phyloP scores from a whole-genome alignment of 2,113 vertebrate species.

The Cyprinodon tularosa region DNA sequence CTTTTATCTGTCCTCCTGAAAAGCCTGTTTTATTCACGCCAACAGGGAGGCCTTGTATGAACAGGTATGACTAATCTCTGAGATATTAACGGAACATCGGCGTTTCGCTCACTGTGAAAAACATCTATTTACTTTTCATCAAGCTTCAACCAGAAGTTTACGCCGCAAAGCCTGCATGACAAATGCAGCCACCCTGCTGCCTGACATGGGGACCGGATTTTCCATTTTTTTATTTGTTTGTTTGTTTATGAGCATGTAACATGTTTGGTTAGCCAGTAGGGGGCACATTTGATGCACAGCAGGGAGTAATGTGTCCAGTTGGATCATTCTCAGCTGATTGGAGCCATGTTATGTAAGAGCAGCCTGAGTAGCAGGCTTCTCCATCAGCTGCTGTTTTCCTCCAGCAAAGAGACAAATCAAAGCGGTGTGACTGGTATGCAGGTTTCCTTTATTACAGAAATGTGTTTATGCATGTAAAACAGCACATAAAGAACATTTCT shows the following conservation, averaged over 20 bases:
- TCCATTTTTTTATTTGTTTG: neutral
- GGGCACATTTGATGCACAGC: slow-evolving; percentile 64
- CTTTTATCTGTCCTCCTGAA: slow-evolving; percentile 53
- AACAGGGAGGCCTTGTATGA: slow-evolving; percentile 43
- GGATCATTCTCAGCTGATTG: slow-evolving; percentile 18
- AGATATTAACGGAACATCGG: slow-evolving; percentile 34
- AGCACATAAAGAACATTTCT: slow-evolving; percentile 66
- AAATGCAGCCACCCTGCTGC: slow-evolving; percentile 16
- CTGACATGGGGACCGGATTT: neutral
- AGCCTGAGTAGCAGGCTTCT: slow-evolving; percentile 1
- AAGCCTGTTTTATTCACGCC: slow-evolving; percentile 26
- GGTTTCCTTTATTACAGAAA: slow-evolving; percentile 75
- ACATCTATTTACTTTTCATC: slow-evolving; percentile 59
- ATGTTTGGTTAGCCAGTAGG: slow-evolving; percentile 52
- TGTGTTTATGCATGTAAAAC: slow-evolving; percentile 80
- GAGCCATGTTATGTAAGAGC: slow-evolving; percentile 42
- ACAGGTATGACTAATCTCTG: slow-evolving; percentile 25
- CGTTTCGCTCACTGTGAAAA: slow-evolving; percentile 11
- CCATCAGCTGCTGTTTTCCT: slow-evolving; percentile 11
- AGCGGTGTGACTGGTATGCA: slow-evolving; percentile 10
- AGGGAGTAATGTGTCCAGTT: slow-evolving; percentile 22
- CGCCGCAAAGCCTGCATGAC: slow-evolving; percentile 33
- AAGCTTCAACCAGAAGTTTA: slow-evolving; percentile 43
- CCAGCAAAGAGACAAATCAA: slow-evolving; percentile 1
- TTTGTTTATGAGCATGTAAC: slow-evolving; percentile 18